These are phyloP conservation scores for Embiotoca jacksoni DNA, from an alignment of 2,113 vertebrate genomes.

Conservation along the genomic window DNA sequence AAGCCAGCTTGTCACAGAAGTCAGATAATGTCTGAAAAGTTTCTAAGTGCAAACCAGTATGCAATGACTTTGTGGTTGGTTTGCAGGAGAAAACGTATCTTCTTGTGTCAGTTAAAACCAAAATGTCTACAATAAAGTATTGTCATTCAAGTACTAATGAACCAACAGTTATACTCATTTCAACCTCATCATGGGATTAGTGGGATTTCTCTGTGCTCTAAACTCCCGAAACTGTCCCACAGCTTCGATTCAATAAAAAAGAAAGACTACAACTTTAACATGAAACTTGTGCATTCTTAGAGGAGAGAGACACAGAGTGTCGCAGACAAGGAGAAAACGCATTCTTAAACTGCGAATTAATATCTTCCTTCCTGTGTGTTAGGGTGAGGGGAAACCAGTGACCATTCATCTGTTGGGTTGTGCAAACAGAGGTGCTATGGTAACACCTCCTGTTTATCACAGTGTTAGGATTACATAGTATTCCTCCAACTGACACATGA, in stretches of 20 bases:
- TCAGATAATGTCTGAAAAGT: too few relatives aligned
- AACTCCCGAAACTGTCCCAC: background rate
- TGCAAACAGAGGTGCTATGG: constrained; percentile 61
- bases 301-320: background rate
- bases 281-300: background rate
- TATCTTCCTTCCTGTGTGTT: constrained; percentile 65
- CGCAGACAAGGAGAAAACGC: background rate
- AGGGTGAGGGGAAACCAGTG: constrained; percentile 44
- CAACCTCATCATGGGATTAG: too few relatives aligned
- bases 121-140: too few relatives aligned
- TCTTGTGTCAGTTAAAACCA: too few relatives aligned
- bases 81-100: too few relatives aligned
- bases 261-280: background rate
- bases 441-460: constrained; percentile 61
- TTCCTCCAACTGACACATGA: constrained; percentile 19
- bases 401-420: constrained; percentile 43
- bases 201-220: background rate
- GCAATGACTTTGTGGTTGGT: too few relatives aligned
- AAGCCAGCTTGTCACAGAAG: too few relatives aligned
- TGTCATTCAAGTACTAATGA: too few relatives aligned
- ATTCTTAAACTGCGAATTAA: constrained; percentile 41
- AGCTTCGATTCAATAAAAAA: background rate
- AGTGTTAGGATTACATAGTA: constrained; percentile 27
- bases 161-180: too few relatives aligned
- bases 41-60: too few relatives aligned